Evolutionary conservation across 2,113 vertebrate genomes (phyloP), one percentile per base, ranked within the genome.

Genomic region (Oryzias curvinotus): DNA sequence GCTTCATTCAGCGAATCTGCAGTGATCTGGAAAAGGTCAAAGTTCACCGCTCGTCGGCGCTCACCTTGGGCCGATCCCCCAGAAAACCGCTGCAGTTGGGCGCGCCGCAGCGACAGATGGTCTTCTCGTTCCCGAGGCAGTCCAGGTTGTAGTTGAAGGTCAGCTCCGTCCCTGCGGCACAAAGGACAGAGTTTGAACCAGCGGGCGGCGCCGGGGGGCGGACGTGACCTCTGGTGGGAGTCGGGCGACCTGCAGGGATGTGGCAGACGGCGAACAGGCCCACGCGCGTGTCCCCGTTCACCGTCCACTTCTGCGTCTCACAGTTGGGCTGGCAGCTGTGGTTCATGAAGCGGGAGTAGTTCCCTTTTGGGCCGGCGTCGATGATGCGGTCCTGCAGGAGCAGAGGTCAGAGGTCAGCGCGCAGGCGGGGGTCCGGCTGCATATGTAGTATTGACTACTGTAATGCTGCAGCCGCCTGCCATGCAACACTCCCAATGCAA

Each of bases 291-390:
- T 99, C 96, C 0, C 97, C 97, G 1, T 99, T 94, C 61, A 99
- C 97, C 0, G 96, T 98, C 97, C 97, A 99, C 78, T 99, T 99
- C 36, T 98, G 95, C 1, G 97, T 99, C 84, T 99, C 97, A 25
- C 97, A 98, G 90, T 99, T 99, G 78, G 97, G 97, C 85, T 99
- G 96, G 77, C 97, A 99, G 94, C 97, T 99, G 91, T 99, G 97
- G 76, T 99, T 99, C 97, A 99, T 99, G 78, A 99, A 99, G 51
- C 97, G 93, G 1, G 96, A 99, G 62, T 95, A 97, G 91, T 99
- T 99, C 23, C 97, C 97, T 87, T 99, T 99, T 25, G 96, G 96
- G 4, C 96, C 97, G 0, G 97, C 97, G 3, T 99, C 97, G 2
- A 99, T 99, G 60, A 99, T 98, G 0, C 97, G 95, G 78, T 99